Evolutionary conservation across 1,140 invertebrate genomes (phyloP), one percentile per base, ranked within the genome.

Genomic region (Scylla paramamosain): DNA sequence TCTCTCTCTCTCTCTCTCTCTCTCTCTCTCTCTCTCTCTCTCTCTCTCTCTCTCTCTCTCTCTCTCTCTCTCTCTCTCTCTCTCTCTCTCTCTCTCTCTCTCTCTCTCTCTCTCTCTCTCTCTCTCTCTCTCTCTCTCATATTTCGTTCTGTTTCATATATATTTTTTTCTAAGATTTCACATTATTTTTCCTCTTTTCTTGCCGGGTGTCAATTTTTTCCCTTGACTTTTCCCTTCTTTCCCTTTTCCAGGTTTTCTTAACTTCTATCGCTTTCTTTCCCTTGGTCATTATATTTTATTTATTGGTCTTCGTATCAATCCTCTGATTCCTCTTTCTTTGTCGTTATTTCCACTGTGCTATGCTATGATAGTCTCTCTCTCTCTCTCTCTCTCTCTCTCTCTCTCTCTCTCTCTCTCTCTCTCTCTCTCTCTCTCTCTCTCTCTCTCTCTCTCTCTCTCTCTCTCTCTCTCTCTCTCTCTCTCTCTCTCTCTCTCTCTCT

Each of bases 31-130:
- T 59, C 52, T 59, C 52, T 59, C 52, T 91, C 20, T 52, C 20
- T 91, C 46, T 10, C 25, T 1, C 28, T 91, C 90, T 20, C 39
- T 45, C 28, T 25, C 89, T 52, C 14, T 46, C 46, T 91, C 16
- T 48, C 45, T 46, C 31, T 45, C 2, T 45, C 25, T 12, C 32
- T 32, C 25, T 39, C 45, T 46, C 0, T 32, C 45, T 46, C 45
- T 46, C n/a, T n/a, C 45, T 8, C 45, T 45, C 88, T 46, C 87
- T 48, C 88, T 90, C 45, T 46, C n/a, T n/a, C 32, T 90, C 29
- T 12, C 88, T 46, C 88, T 39, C 45, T 46, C 45, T 45, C 88
- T 46, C 87, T 48, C 88, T 90, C 45, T 46, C n/a, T n/a, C 32
- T 90, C 29, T 12, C 88, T 46, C 88, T 39, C 45, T 48, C 46